phyloP scores from a whole-genome alignment of 2,888 invertebrate species.

The Camptogramma bilineatum region DNA sequence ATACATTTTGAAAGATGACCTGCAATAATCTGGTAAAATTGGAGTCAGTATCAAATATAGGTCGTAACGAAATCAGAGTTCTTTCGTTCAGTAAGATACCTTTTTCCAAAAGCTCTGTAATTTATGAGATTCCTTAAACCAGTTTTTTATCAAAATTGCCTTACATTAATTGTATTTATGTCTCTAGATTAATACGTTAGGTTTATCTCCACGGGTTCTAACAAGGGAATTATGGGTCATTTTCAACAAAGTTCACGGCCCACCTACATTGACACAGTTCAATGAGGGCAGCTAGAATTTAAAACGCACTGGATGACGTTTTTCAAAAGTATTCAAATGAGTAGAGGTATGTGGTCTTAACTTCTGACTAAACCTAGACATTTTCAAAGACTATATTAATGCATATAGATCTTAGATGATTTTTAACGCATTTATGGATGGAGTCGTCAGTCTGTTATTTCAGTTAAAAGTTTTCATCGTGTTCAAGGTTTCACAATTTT shows the following conservation, averaged over 20 bases:
- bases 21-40: no score
- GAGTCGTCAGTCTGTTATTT: no score
- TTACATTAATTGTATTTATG: constrained; percentile 65
- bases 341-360: not conserved
- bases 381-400: no score
- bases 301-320: no score
- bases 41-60: no score
- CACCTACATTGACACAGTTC: constrained; percentile 65
- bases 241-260: constrained; percentile 71
- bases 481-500: no score
- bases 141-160: constrained; percentile 46
- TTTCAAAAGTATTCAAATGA: no score
- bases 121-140: constrained; percentile 43
- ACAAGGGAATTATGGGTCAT: constrained; percentile 82
- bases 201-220: constrained; percentile 68
- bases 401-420: no score
- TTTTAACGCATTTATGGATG: no score
- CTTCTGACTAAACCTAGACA: no score
- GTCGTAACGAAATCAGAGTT: not conserved
- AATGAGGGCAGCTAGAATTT: not conserved
- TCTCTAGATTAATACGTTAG: constrained; percentile 74
- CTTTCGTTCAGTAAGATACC: not conserved
- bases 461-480: no score
- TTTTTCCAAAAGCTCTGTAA: not conserved
- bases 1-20: no score